Base-by-base conservation (phyloP, 64 coral and sea anemone genomes). In the Pocillopora damicornis region DNA sequence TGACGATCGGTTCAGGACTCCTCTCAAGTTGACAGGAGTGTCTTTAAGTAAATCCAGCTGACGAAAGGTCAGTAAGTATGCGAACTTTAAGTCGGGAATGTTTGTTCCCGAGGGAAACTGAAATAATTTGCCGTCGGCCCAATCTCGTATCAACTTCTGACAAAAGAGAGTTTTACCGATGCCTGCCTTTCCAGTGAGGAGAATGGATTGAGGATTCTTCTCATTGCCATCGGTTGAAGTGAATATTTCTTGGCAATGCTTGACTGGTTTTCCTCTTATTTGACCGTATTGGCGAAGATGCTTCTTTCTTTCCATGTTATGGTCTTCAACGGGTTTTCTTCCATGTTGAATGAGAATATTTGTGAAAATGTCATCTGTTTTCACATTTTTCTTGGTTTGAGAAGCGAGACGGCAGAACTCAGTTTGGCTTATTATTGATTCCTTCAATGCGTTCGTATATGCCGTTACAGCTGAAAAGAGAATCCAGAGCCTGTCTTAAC, bases 141-240 rank as follows among this genome's bases (percentile, higher is more conserved):
- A 83, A 83, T 83, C 80, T 36, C 80, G 20, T 12, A 65, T 83
- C n/a, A 83, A 34, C 80, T 83, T 83, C 34, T 66, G 59, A 34
- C 80, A 83, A 67, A 83, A 83, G 12, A 83, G 58, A 18, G 80
- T 35, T 30, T 83, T 83, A 22, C 80, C 80, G 18, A 83, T 83
- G 18, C 80, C 80, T 26, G 80, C 45, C 34, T 83, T 83, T 10
- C 80, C 80, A 14, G 67, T 37, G 80, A 83, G 26, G 30, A 83
- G 80, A 63, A 83, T 63, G 9, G 80, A 36, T 25, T 26, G 62
- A 8, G 59, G 58, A 30, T 82, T 82, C 8, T n/a, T 61, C 42
- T 51, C 42, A 51, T 51, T 51, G 1, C 16, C 37, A 20, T 57
- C 59, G 36, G 76, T 34, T 3, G 60, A 35, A 9, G 10, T 66